Evolutionary conservation across 1,140 invertebrate genomes (phyloP), one percentile per base, ranked within the genome.

Genomic region (Monomorium pharaonis): DNA sequence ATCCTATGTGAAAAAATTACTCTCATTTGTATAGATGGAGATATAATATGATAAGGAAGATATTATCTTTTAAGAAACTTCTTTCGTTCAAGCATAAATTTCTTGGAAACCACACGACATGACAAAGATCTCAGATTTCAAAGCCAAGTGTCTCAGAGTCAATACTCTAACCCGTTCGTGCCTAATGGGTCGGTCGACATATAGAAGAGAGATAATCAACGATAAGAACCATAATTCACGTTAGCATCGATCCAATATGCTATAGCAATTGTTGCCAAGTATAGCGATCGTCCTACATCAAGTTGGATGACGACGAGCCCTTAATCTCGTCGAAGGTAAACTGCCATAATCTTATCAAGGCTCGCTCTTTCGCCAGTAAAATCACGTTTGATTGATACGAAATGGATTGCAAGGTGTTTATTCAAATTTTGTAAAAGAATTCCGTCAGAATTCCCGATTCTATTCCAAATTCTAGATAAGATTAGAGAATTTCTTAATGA

Each of bases 161-260:
- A 69, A 80, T 80, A 18, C 77, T 54, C 69, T 54, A 69, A 80
- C 62, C 47, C 47, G 21, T 80, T 67, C 62, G 33, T 80, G 47
- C 24, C 21, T 54, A 42, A 69, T 49, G 21, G 49, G 10, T 30
- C 49, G 30, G 12, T 21, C 37, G 58, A 69, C 47, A 67, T 67
- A 37, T 67, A 37, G 21, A 47, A 37, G 63, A 33, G 44, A 80
- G 77, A 80, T 80, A 80, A 80, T 80, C 47, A 80, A 80, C 62
- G 62, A 80, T 80, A 80, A 80, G 63, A 80, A 62, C 42, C 76
- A 80, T 69, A 80, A 69, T 56, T 80, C 47, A 33, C 42, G 75
- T 63, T 30, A 62, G 47, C 63, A 80, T 80, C 63, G 77, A 80
- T 80, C 62, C 60, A 63, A 16, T n/a, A 16, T 14, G 21, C 47